Evolutionary conservation across 1,140 invertebrate species (phyloP), one percentile per base, ranked within the genome.

Genomic region (Conus betulinus): DNA sequence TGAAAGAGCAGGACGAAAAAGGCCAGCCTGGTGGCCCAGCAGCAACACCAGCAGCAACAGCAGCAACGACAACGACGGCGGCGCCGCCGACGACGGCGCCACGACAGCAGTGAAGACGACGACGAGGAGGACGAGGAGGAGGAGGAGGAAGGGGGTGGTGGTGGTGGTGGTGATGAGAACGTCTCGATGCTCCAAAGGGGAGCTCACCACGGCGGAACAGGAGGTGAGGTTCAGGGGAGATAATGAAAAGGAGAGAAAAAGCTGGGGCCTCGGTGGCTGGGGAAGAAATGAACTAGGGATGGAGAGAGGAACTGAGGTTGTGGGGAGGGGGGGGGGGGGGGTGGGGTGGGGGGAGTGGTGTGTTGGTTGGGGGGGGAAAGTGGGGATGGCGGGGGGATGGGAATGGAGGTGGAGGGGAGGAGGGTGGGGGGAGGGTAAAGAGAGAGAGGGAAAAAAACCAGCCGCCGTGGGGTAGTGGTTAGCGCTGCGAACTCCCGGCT

Each of bases 131-230:
- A 71, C 6, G 67, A 23, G 23, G 67, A 71, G 15, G 67, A 71
- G 20, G 67, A 4, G 67, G 74, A 85, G 11, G 88, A 86, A 25
- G 78, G 85, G 13, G 90, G 90, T 2, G 85, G 90, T 55, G 82
- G 87, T 71, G 91, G 57, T 60, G 57, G 57, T 60, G 57, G 57
- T 8, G 57, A 88, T 63, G 91, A 91, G 20, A 88, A 91, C 55
- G 81, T 91, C 5, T 81, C 88, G 20, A 71, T 84, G 4, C 81
- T 94, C 81, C 90, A 90, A n/a, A 67, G 83, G 88, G 8, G 84
- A 92, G 52, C 67, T 92, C 8, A 82, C 89, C 23, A 84, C 87
- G 20, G 91, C 89, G 15, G 94, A 94, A 96, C 97, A 97, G 82
- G 89, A 91, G 63, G 85, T 87, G 20, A 82, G 10, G 52, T 51